Conservation (phyloP, 2,888 invertebrate species). For the Saturnia japonica region DNA sequence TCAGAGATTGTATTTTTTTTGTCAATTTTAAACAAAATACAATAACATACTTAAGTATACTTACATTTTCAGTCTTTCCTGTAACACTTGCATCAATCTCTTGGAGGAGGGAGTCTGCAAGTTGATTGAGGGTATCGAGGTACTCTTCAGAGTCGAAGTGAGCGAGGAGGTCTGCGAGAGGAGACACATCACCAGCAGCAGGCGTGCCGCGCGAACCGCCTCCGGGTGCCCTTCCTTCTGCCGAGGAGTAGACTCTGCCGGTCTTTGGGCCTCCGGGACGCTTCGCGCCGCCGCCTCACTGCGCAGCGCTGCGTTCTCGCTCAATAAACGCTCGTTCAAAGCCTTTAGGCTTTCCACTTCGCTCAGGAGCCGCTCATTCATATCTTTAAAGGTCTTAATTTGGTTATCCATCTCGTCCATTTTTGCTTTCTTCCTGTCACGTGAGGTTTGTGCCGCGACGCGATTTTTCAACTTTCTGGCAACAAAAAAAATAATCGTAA, state of each 20-base stretch:
- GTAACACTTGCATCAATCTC: constrained; percentile 88
- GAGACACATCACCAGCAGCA: constrained; percentile 90
- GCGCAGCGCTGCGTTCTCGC: constrained; percentile 84
- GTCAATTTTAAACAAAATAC: too few species aligned
- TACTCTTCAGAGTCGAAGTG: constrained; percentile 89
- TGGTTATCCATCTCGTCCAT: constrained; percentile 94
- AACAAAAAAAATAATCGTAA: constrained; percentile 17
- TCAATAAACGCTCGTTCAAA: constrained; percentile 85
- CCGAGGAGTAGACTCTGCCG: constrained; percentile 96
- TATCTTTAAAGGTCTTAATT: constrained; percentile 83
- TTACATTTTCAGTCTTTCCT: constrained; percentile 85
- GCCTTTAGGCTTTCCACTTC: constrained; percentile 86
- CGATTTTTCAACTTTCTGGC: constrained; percentile 96
- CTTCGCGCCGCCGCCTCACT: constrained; percentile 82
- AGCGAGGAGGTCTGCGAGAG: constrained; percentile 92
- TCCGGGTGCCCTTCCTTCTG: constrained; percentile 93
- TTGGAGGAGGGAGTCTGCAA: constrained; percentile 91
- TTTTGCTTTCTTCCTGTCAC: constrained; percentile 97
- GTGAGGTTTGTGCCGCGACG: constrained; percentile 98
- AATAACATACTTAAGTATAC: constrained; percentile 34
- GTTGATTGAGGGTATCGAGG: constrained; percentile 88
- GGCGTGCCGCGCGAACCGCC: constrained; percentile 86
- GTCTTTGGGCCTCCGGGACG: constrained; percentile 87
- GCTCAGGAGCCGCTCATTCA: constrained; percentile 83
- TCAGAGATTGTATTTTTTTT: neutral